Base-by-base conservation (phyloP, 2,888 invertebrate species). In the Kryphioiulus occultus region DNA sequence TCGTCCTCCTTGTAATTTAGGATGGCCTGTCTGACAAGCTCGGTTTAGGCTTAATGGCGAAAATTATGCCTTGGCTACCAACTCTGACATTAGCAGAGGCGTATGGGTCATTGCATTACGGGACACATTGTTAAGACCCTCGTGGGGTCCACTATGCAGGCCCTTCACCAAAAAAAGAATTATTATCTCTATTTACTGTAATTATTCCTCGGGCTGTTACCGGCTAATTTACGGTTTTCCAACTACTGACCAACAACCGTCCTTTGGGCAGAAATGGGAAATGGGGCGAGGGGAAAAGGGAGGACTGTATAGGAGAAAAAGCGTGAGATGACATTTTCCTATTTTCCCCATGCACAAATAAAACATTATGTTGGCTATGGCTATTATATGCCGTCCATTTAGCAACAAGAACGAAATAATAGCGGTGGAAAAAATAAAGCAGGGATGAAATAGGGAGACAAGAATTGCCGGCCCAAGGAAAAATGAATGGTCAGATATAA, bases 151-250 rank as follows among this genome's bases (percentile, higher is more conserved):
- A 78, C 26, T 22, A 78, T 15, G 7, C 26, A 15, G 78, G 30
- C 30, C 78, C 22, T 12, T 15, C 15, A 30, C 47, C 86, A 42
- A 47, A 86, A n/a, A 39, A 86, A 53, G 78, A 86, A 59, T 86
- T 86, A 86, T 86, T 59, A 35, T 35, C 42, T 47, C 86, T 59
- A 86, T 86, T 59, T 39, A 86, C 59, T 68, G 86, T 86, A 86
- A 86, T 86, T 86, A 86, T 86, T 59, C 59, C 86, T 86, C 86
- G 68, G 86, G 78, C 86, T 86, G 86, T 86, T 86, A 68, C 86
- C 86, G 68, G 68, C 35, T 68, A 86, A 86, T 86, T 86, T 86
- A 86, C 68, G 86, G 59, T 86, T 68, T 86, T 86, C 44, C 85
- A 44, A 44, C 86, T 53, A 53, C 35, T 68, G 86, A 86, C 32